phyloP scores from a whole-genome alignment of 2,888 invertebrate genomes.

The Calameuta filiformis region DNA sequence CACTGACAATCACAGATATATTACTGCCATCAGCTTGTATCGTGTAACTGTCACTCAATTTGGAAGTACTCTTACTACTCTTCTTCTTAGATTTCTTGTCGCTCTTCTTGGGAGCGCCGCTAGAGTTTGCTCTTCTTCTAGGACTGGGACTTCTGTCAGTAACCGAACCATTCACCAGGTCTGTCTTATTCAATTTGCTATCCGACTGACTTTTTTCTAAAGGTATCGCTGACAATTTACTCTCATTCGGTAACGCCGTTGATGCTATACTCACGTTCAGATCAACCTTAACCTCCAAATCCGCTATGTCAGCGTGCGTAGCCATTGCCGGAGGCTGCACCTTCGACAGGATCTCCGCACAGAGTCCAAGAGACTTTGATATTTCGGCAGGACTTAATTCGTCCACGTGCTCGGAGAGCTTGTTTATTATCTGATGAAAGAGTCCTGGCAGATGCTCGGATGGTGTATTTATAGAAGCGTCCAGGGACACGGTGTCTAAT shows the following conservation, averaged over 20 bases:
- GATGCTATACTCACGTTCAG: conserved; percentile 21
- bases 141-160: conserved; percentile 58
- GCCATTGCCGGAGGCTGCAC: conserved; percentile 76
- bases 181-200: conserved; percentile 71
- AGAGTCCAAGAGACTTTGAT: conserved; percentile 74
- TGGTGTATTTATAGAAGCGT: conserved; percentile 81
- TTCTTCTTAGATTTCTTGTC: conserved; percentile 72
- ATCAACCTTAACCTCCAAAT: conserved; percentile 35
- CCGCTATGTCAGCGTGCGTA: conserved; percentile 47
- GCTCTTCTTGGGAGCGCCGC: conserved; percentile 65
- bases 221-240: conserved; percentile 54
- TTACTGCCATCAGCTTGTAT: conserved; percentile 43
- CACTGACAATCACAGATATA: conserved; percentile 53
- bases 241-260: conserved; percentile 32
- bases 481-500: conserved; percentile 79
- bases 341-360: conserved; percentile 79
- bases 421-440: conserved; percentile 74
- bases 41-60: conserved; percentile 49
- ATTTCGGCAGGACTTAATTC: conserved; percentile 73
- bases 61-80: conserved; percentile 58
- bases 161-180: conserved; percentile 28
- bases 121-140: conserved; percentile 59
- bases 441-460: conserved; percentile 83
- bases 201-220: conserved; percentile 77
- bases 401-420: conserved; percentile 71